Conservation (phyloP, 2,113 vertebrate species). For the Lanius collurio region DNA sequence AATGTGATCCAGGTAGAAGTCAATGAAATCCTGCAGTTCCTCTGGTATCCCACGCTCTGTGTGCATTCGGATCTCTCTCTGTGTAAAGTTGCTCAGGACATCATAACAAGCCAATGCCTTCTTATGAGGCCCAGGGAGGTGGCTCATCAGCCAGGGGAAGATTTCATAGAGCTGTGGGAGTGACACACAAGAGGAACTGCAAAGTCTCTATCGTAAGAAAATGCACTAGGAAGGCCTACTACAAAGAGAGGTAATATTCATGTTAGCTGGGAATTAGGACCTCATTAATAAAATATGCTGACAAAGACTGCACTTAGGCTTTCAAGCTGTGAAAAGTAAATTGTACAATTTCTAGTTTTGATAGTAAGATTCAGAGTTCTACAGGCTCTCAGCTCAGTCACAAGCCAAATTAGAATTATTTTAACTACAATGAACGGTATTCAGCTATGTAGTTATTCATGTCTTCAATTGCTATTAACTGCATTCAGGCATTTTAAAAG, state of each 20-base stretch:
- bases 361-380: background rate
- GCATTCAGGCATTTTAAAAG: background rate
- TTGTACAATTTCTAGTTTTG: background rate
- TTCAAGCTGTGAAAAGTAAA: background rate
- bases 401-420: background rate
- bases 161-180: constrained; percentile 59
- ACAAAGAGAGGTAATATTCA: background rate
- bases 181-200: background rate
- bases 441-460: background rate
- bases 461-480: background rate
- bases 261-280: background rate
- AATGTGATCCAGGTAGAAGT: constrained; percentile 65
- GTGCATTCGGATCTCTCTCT: constrained; percentile 51
- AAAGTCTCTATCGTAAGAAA: background rate
- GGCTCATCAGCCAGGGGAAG: constrained; percentile 52
- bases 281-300: background rate
- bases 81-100: constrained; percentile 17
- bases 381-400: background rate
- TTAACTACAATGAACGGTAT: background rate
- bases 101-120: background rate
- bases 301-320: background rate
- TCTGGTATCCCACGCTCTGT: background rate
- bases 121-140: constrained; percentile 62
- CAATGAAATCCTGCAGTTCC: constrained; percentile 55
- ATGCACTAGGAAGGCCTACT: background rate